These are phyloP conservation scores for Platalea minor DNA, from an alignment of 2,797 vertebrate species.

Conservation along the genomic window DNA sequence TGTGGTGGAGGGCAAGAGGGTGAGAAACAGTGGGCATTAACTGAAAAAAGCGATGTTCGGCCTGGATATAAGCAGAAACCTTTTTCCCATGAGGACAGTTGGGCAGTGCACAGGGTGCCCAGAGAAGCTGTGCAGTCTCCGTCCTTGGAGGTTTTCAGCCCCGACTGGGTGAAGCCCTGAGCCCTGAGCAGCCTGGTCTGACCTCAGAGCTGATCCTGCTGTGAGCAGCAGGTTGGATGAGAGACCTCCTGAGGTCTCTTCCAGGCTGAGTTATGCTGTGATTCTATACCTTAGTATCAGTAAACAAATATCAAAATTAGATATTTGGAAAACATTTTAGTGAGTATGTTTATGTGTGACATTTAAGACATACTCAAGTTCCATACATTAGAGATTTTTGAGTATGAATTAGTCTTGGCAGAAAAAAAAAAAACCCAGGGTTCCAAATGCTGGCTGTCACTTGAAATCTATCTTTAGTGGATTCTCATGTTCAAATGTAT, in stretches of 20 bases:
- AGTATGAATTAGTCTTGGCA: neutral
- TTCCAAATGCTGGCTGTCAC: neutral
- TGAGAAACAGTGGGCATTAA: neutral
- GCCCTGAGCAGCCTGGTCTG: neutral
- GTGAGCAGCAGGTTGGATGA: neutral
- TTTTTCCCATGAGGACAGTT: neutral
- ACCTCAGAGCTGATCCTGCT: neutral
- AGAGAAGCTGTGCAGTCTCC: neutral
- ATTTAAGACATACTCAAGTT: neutral
- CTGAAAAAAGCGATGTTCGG: neutral
- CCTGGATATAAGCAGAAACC: neutral
- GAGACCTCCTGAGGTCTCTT: neutral
- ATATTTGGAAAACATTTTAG: neutral
- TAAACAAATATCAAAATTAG: neutral
- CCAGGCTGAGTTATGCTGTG: neutral
- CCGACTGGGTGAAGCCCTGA: neutral
- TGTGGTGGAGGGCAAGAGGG: neutral
- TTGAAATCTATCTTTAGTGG: neutral
- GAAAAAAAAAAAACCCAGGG: accelerated
- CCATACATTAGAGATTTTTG: neutral
- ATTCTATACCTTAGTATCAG: neutral
- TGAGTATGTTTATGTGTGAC: neutral
- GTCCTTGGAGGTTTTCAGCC: neutral
- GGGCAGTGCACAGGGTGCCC: neutral
- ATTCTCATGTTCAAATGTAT: neutral